phyloP scores from a whole-genome alignment of 2,113 vertebrate genomes.

The Ctenomys sociabilis region DNA sequence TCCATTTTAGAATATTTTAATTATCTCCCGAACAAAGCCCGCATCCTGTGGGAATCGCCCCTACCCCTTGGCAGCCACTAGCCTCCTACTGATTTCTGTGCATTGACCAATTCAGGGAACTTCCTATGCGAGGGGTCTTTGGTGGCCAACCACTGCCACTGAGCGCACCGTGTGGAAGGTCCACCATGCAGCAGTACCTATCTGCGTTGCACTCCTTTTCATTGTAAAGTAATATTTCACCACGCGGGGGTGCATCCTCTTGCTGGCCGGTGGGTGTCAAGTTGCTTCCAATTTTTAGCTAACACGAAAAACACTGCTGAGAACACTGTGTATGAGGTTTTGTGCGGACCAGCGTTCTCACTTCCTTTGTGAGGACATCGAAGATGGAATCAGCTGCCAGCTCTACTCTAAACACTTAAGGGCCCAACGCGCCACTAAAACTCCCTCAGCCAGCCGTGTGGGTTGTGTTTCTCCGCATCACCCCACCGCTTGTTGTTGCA shows the following conservation, averaged over 20 bases:
- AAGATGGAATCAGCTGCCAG: neutral
- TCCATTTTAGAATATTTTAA: neutral
- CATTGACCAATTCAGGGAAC: neutral
- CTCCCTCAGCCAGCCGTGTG: no score
- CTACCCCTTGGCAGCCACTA: neutral
- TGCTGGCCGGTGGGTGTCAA: no score
- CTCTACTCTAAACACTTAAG: neutral
- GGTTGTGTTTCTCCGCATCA: no score
- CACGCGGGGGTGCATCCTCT: accelerated
- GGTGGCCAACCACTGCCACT: neutral
- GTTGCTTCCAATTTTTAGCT: neutral
- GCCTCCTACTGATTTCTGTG: neutral
- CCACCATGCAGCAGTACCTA: accelerated
- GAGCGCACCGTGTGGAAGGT: neutral
- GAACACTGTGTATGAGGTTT: neutral
- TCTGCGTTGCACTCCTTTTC: neutral
- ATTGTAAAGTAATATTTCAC: no score
- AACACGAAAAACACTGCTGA: neutral
- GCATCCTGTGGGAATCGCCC: neutral
- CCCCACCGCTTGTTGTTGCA: neutral
- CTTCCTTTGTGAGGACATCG: neutral
- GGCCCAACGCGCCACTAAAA: no score
- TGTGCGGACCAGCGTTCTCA: no score
- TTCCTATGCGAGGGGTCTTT: neutral
- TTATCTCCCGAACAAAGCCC: neutral